These are phyloP conservation scores for Zosterops hypoxanthus DNA, from an alignment of 2,113 vertebrate genomes.

Conservation along the genomic window DNA sequence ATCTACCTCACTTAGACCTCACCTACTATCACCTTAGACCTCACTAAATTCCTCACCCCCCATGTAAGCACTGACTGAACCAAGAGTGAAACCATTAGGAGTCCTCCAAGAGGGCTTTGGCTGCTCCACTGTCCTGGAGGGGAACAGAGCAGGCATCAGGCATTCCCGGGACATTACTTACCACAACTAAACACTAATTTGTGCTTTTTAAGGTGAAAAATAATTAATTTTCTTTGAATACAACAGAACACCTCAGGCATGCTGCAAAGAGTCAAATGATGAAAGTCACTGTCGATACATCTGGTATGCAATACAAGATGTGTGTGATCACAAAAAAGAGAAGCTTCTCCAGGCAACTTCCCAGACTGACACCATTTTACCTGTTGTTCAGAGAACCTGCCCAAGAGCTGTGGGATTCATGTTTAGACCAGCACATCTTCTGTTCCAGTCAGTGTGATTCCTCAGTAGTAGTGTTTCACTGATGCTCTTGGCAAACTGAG, in stretches of 20 bases:
- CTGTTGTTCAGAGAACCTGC: slow-evolving; percentile 14
- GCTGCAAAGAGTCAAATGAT: neutral
- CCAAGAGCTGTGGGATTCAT: neutral
- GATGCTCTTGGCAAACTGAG: neutral
- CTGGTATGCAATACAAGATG: neutral
- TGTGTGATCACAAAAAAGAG: neutral
- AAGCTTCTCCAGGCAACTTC: neutral
- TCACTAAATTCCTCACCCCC: neutral
- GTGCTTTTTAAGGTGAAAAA: neutral
- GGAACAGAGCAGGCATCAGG: neutral
- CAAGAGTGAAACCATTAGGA: neutral
- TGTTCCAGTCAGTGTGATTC: neutral
- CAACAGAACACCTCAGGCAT: neutral
- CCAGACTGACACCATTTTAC: slow-evolving; percentile 14
- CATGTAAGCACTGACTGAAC: neutral
- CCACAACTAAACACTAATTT: neutral
- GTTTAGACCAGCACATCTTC: neutral
- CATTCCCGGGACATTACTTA: neutral
- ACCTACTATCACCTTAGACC: neutral
- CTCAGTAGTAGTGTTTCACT: neutral
- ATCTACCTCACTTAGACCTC: neutral
- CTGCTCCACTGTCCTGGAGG: neutral
- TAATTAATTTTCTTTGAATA: neutral
- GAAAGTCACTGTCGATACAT: neutral
- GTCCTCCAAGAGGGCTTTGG: neutral